phyloP scores from a whole-genome alignment of 2,888 invertebrate genomes.

The Mythimna albipuncta region DNA sequence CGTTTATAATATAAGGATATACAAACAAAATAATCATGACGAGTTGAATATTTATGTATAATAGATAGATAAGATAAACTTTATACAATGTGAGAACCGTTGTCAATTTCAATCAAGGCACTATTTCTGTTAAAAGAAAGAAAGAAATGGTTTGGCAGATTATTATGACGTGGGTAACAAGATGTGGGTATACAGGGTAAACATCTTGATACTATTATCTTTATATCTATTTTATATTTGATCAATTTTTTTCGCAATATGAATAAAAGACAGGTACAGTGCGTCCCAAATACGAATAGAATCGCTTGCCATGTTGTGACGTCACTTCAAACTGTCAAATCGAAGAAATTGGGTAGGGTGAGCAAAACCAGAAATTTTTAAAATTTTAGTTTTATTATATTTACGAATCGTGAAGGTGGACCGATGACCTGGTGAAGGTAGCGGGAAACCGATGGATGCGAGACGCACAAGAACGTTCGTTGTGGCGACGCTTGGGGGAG shows the following conservation, averaged over 20 bases:
- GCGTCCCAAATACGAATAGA: too few relatives aligned
- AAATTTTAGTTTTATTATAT: too few relatives aligned
- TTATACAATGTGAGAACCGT: conserved; percentile 43
- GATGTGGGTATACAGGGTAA: conserved; percentile 34
- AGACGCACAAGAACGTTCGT: too few relatives aligned
- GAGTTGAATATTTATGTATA: conserved; percentile 20
- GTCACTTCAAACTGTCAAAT: too few relatives aligned
- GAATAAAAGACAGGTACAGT: background rate
- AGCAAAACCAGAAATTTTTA: too few relatives aligned
- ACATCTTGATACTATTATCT: conserved; percentile 35
- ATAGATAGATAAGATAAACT: conserved; percentile 17
- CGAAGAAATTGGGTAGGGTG: too few relatives aligned
- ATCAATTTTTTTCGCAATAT: conserved; percentile 3
- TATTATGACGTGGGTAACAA: conserved; percentile 45
- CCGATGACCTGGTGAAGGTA: too few relatives aligned
- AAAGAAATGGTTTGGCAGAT: conserved; percentile 41
- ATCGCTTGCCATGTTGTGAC: too few relatives aligned
- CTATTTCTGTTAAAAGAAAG: conserved; percentile 34
- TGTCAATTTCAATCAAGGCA: conserved; percentile 60
- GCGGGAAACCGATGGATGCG: too few relatives aligned
- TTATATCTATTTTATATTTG: conserved; percentile 12
- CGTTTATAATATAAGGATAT: too few relatives aligned
- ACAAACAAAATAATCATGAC: background rate
- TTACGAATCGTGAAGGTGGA: too few relatives aligned
- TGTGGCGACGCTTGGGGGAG: too few relatives aligned